Base-by-base conservation (phyloP, 2,797 vertebrate species). In the Melanogrammus aeglefinus region DNA sequence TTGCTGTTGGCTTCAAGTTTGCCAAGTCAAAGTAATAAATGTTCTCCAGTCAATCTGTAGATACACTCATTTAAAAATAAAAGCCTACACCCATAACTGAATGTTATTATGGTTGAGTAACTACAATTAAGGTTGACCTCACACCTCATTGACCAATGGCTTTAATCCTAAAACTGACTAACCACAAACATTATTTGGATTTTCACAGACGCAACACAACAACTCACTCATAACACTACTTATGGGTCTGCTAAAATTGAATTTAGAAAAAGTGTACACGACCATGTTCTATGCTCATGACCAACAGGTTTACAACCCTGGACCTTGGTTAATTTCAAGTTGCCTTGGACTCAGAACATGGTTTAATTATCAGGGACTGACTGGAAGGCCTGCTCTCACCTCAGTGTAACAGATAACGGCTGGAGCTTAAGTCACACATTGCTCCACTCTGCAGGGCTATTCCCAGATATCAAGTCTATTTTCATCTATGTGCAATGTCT, bases 371-470 rank as follows among this genome's bases (percentile, higher is more conserved):
- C 57, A 63, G 21, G n/a, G 21, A n/a, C 57, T 24, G 57, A 63
- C 57, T 63, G n/a, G 57, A 63, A 63, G 57, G 24, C n/a, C 51
- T 63, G 57, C 57, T 63, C 18, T 21, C 57, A 63, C 57, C 57
- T 63, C 57, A 7, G 57, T 63, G 57, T 63, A 63, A 24, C 57
- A 63, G 57, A 63, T 63, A 63, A 24, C 57, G n/a, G n/a, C 57
- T 63, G 57, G 57, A 63, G 21, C 57, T 63, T 63, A 63, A 24
- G 7, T 63, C 57, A 36, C 71, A 72, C 27, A 31, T 1, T 4
- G 70, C 70, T 72, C 29, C 27, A 35, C 70, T 72, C 13, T 72
- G 70, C 31, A 36, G 74, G 78, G 85, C 57, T 74, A 71, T 24
- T 24, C 73, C 72, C 74, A 63, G 57, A n/a, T 63, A 63, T 63